Evolutionary conservation across 1,140 invertebrate species (phyloP), one percentile per base, ranked within the genome.

Genomic region (Adoxophyes honmai): DNA sequence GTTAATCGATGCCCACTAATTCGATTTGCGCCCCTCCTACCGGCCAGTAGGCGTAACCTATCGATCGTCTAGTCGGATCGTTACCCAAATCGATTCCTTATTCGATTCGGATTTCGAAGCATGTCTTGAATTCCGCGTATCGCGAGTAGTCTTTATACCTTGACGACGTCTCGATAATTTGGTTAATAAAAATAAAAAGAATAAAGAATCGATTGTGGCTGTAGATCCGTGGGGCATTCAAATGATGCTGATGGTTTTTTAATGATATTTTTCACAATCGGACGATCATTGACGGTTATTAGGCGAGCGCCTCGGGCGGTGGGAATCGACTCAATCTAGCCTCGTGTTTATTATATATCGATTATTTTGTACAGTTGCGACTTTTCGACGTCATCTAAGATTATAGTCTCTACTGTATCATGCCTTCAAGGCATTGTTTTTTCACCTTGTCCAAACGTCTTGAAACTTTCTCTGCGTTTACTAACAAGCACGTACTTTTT

Each of bases 181-280:
- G 34, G 14, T 34, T 34, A 18, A 53, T 16, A 34, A 28, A 28
- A 28, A 28, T 28, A 28, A 28, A 28, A 28, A 28, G n/a, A 18
- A 44, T 18, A 52, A 52, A 15, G 34, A 52, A 52, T 52, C 51
- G 51, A 52, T 52, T 52, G 51, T 52, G 51, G 51, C 21, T 18
- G 11, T 34, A 13, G 51, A 52, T 28, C 13, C n/a, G n/a, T n/a
- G n/a, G 21, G 51, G 18, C 28, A 35, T 35, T 34, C 21, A 28
- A 52, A 52, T 35, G 39, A 11, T 28, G 21, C 51, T 52, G 21
- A 52, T 52, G 51, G 15, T 52, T 15, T 52, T 52, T 52, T 52
- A 52, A 52, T 52, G 51, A 52, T 52, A 52, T 52, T 52, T 52
- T 52, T 52, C 51, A 52, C 51, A 52, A 52, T 52, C 51, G 34